A percentile compares a stretch with the other conserved stretches of the same genome.
Evolutionary conservation across 2,888 invertebrate species (phyloP).

Genomic region (Drosophila mayaguana): DNA sequence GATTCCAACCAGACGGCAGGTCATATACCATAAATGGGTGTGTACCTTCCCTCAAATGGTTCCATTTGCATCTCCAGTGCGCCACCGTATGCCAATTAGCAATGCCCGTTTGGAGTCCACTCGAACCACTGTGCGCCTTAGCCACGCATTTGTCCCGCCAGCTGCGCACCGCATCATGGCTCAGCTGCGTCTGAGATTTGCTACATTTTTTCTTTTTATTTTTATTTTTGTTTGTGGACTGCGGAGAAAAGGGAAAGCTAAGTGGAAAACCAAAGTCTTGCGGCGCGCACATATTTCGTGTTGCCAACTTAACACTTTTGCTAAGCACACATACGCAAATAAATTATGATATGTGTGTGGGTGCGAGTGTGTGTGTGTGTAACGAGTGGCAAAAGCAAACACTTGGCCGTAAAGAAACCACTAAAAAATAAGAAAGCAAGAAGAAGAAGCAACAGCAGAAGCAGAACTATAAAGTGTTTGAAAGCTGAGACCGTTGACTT

Average conservation of each 20-base stretch:
- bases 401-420: conserved; percentile 50
- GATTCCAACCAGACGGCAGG: neutral
- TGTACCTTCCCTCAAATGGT: neutral
- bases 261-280: conserved; percentile 71
- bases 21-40: neutral
- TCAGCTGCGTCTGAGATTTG: conserved; percentile 22
- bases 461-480: conserved; percentile 69
- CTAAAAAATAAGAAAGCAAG: conserved; percentile 10
- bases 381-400: conserved; percentile 73
- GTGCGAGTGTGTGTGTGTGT: conserved; percentile 19
- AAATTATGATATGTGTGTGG: conserved; percentile 54
- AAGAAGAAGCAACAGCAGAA: neutral
- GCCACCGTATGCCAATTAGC: neutral
- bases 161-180: conserved; percentile 3
- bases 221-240: conserved; percentile 6
- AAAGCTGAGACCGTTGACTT: conserved; percentile 67
- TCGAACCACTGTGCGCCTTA: conserved; percentile 44
- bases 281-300: conserved; percentile 73
- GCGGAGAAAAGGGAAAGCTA: conserved; percentile 6
- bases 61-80: neutral
- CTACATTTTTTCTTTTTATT: conserved; percentile 3
- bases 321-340: conserved; percentile 61
- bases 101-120: neutral
- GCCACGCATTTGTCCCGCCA: conserved; percentile 8
- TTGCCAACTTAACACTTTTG: conserved; percentile 79